phyloP scores from a whole-genome alignment of 2,797 vertebrate genomes.

The Euthynnus affinis region DNA sequence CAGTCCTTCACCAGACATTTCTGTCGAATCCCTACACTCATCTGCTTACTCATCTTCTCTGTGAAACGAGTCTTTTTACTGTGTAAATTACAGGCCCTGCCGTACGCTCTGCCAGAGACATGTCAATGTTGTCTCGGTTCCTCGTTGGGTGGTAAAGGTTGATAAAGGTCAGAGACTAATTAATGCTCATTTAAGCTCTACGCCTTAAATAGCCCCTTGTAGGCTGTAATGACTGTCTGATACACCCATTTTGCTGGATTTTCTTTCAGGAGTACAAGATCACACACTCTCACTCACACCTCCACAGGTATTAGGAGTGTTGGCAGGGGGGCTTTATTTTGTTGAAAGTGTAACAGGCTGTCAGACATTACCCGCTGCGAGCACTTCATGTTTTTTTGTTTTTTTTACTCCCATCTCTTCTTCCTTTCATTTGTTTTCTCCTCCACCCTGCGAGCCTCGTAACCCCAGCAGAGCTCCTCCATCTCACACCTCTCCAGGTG shows the following conservation, averaged over 20 bases:
- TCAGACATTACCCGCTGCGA: constrained; percentile 72
- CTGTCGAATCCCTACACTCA: background rate
- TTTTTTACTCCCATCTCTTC: constrained; percentile 46
- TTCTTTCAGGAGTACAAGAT: constrained; percentile 1
- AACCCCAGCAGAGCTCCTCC: constrained; percentile 41
- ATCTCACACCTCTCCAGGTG: constrained; percentile 51
- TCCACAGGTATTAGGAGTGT: constrained; percentile 17
- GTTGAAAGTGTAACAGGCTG: constrained; percentile 48
- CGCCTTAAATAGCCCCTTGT: constrained; percentile 10
- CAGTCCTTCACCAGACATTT: background rate
- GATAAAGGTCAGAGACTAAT: constrained; percentile 31
- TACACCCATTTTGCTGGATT: constrained; percentile 6
- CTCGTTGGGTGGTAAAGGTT: background rate
- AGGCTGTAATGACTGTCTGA: constrained; percentile 4
- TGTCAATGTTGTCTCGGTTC: background rate
- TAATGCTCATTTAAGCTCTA: constrained; percentile 21
- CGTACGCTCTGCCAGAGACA: background rate
- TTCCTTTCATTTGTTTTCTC: constrained; percentile 55
- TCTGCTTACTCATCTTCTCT: background rate
- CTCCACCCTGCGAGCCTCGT: constrained; percentile 13
- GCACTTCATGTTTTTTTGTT: constrained; percentile 52
- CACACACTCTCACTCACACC: background rate
- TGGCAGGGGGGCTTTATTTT: constrained; percentile 49
- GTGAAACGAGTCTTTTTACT: background rate
- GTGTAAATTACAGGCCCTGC: background rate